Percentiles rank a stretch among this genome's conserved stretches.
These are phyloP conservation scores for Rallus crepitans DNA, from an alignment of 2,797 vertebrate species.

Conservation along the genomic window DNA sequence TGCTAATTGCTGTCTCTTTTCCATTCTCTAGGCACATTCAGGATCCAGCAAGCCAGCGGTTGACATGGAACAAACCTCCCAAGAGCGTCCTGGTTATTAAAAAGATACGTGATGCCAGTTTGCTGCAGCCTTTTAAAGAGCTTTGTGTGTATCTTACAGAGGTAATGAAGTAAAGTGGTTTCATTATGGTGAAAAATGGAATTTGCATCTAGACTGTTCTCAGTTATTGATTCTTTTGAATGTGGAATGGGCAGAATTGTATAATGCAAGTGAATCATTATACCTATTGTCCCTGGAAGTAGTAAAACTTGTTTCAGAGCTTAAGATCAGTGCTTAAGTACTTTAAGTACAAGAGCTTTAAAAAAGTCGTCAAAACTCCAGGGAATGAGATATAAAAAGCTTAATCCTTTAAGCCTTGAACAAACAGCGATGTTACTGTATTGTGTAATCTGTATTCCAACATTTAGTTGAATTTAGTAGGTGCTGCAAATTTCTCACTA, in stretches of 20 bases:
- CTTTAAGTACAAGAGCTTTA: background rate
- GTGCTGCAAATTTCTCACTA: background rate
- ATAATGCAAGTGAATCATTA: background rate
- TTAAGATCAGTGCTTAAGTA: background rate
- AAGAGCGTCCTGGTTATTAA: constrained; percentile 98
- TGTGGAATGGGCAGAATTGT: background rate
- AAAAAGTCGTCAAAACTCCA: background rate
- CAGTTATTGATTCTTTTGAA: background rate
- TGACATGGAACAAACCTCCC: constrained; percentile 97
- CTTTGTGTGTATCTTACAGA: constrained; percentile 93
- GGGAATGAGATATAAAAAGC: background rate
- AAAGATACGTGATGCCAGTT: constrained; percentile 91
- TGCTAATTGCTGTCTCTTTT: background rate
- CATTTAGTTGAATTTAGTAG: background rate
- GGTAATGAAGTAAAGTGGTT: constrained; percentile 70
- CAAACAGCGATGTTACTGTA: background rate
- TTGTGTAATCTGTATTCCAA: background rate
- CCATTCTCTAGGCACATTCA: constrained; percentile 91
- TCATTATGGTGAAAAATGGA: too few species aligned
- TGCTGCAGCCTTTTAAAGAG: constrained; percentile 95
- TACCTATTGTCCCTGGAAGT: fast-evolving
- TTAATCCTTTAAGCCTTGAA: background rate
- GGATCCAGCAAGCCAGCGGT: constrained; percentile 95
- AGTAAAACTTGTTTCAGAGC: background rate
- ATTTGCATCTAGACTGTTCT: background rate